phyloP scores from a whole-genome alignment of 2,113 vertebrate species.

The Pardalotus punctatus region DNA sequence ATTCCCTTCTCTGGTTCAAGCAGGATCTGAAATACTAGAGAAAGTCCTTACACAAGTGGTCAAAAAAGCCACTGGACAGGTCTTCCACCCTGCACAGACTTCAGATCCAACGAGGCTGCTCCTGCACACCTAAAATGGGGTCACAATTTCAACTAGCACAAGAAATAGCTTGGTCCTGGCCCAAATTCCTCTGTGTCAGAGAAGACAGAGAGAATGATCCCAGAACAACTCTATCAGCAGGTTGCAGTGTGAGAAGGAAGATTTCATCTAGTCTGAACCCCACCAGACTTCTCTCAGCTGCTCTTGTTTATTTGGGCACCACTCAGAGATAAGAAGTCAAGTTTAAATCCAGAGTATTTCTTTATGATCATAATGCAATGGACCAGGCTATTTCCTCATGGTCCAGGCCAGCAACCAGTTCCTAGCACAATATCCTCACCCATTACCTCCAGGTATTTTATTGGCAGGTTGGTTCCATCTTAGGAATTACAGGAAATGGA shows the following conservation, averaged over 20 bases:
- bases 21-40: not conserved
- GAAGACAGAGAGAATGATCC: not conserved
- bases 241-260: not conserved
- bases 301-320: not conserved
- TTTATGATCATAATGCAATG: not conserved
- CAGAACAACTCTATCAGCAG: not conserved
- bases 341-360: not conserved
- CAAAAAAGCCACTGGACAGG: rapidly evolving
- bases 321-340: not conserved
- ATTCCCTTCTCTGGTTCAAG: not conserved
- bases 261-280: not conserved
- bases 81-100: not conserved
- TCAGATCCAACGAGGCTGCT: not conserved
- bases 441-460: not conserved
- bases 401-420: not conserved
- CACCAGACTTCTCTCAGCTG: not conserved
- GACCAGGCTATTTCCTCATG: not conserved
- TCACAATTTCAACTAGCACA: not conserved
- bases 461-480: not conserved
- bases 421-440: not conserved
- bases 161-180: not conserved
- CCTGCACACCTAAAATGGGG: not conserved
- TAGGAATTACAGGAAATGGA: not conserved
- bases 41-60: not conserved
- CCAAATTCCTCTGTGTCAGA: not conserved